phyloP scores from a whole-genome alignment of 2,888 invertebrate genomes.

The Scaptomyza tumidula region DNA sequence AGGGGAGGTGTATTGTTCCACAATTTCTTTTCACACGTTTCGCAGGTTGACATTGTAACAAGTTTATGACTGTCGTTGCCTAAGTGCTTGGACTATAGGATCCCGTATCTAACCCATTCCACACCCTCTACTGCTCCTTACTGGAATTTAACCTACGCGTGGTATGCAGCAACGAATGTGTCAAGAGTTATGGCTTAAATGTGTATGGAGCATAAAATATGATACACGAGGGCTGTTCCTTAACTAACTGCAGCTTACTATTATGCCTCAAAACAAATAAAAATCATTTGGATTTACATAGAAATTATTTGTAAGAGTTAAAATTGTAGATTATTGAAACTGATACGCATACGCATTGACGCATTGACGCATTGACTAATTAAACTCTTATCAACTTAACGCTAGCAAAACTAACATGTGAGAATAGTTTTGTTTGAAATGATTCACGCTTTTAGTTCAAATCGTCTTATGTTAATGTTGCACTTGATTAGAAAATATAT shows the following conservation, averaged over 20 bases:
- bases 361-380: too few relatives aligned
- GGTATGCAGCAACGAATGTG: conserved; percentile 33
- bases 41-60: conserved; percentile 67
- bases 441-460: conserved; percentile 1
- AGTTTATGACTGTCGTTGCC: conserved; percentile 58
- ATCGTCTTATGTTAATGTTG: too few relatives aligned
- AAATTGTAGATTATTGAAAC: background rate
- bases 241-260: too few relatives aligned
- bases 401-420: background rate
- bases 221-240: conserved; percentile 32
- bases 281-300: too few relatives aligned
- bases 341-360: too few relatives aligned
- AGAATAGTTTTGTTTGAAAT: background rate
- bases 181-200: conserved; percentile 34
- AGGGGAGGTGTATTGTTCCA: background rate
- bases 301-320: background rate
- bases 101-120: background rate
- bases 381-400: conserved; percentile 23
- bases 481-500: background rate
- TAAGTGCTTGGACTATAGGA: conserved; percentile 24
- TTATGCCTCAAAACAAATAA: too few relatives aligned
- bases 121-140: background rate
- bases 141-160: conserved; percentile 23
- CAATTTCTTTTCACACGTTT: conserved; percentile 36
- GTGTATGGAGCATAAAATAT: conserved; percentile 9